These are phyloP conservation scores for Zeuzera pyrina DNA, from an alignment of 2,888 invertebrate species.

Conservation along the genomic window DNA sequence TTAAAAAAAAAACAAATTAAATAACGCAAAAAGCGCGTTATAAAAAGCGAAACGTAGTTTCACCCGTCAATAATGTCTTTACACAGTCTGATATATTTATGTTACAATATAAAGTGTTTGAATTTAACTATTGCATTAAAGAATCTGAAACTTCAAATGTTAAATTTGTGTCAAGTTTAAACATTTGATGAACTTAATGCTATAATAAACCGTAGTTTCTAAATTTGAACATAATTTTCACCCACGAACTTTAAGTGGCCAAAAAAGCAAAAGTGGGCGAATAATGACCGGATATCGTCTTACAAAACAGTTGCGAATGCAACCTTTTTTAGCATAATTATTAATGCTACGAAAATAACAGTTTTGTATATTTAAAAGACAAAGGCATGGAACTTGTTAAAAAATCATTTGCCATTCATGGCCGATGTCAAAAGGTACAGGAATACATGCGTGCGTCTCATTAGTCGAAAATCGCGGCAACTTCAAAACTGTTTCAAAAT, in stretches of 20 bases:
- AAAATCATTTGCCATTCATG: slow-evolving; percentile 30
- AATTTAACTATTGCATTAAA: not conserved
- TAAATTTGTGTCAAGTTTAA: no score
- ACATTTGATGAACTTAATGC: no score
- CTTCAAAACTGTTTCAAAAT: slow-evolving; percentile 39
- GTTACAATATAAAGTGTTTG: not conserved
- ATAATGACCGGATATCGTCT: slow-evolving; percentile 13
- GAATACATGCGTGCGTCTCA: slow-evolving; percentile 39
- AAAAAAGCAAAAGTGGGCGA: not conserved
- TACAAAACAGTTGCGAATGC: slow-evolving; percentile 13
- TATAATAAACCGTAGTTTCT: no score
- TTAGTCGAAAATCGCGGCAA: slow-evolving; percentile 49
- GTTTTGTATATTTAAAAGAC: no score
- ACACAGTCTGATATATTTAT: no score
- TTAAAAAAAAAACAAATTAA: slow-evolving; percentile 24
- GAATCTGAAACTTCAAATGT: not conserved
- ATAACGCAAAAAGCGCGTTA: no score
- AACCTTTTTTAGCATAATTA: no score
- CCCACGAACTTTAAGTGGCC: not conserved
- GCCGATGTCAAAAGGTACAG: slow-evolving; percentile 54
- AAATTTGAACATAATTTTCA: slow-evolving; percentile 1
- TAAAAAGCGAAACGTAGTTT: not conserved
- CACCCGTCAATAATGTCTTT: not conserved
- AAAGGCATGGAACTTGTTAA: no score
- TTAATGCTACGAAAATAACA: no score